These are phyloP conservation scores for Meriones unguiculatus DNA, from an alignment of 2,113 vertebrate genomes.

Conservation along the genomic window DNA sequence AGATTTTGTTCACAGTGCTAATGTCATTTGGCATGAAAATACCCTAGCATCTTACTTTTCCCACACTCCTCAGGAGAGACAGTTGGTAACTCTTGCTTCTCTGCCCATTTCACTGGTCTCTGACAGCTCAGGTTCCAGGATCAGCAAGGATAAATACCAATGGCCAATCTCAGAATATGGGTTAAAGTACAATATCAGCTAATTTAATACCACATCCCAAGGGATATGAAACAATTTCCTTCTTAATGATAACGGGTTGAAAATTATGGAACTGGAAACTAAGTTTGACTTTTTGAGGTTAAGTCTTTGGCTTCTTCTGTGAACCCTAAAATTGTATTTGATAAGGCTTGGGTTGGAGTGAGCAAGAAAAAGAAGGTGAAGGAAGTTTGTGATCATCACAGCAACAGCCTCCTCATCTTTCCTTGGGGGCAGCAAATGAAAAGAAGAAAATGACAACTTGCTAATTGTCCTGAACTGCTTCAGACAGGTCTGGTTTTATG, in stretches of 20 bases:
- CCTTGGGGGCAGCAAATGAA: not conserved
- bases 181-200: slow-evolving; percentile 46
- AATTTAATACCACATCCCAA: slow-evolving; percentile 53
- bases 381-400: not conserved
- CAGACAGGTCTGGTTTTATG: slow-evolving; percentile 22
- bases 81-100: not conserved
- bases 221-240: not conserved
- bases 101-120: not conserved
- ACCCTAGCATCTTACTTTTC: not conserved
- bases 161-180: not conserved
- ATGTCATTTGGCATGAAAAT: not conserved
- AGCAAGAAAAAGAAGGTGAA: slow-evolving; percentile 10
- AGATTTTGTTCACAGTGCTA: slow-evolving; percentile 41
- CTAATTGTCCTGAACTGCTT: slow-evolving; percentile 71
- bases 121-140: not conserved
- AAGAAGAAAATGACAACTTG: slow-evolving; percentile 60
- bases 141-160: slow-evolving; percentile 53
- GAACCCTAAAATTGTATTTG: slow-evolving; percentile 50
- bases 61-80: not conserved
- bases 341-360: not conserved
- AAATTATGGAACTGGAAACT: slow-evolving; percentile 43
- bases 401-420: not conserved
- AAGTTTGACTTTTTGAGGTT: slow-evolving; percentile 30
- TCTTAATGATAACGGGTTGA: slow-evolving; percentile 19
- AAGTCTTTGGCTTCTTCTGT: slow-evolving; percentile 52